Conservation (phyloP, 2,113 vertebrate genomes). For the Heteronetta atricapilla region DNA sequence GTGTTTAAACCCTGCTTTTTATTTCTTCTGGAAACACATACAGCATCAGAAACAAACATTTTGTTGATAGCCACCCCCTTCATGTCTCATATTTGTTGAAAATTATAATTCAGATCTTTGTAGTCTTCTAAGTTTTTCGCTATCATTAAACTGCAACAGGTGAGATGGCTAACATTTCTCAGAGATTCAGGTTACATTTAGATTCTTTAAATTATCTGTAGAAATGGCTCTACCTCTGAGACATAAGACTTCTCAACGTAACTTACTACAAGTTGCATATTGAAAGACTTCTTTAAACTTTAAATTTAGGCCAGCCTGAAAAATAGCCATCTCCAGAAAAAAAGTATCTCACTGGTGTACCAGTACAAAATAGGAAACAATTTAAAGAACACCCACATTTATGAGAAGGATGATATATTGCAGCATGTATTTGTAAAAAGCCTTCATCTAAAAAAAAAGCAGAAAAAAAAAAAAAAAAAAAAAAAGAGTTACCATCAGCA, state of each 20-base stretch:
- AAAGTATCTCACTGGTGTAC: neutral
- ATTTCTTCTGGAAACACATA: neutral
- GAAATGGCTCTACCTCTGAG: neutral
- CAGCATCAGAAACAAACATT: neutral
- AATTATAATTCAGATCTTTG: neutral
- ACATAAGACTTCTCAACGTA: neutral
- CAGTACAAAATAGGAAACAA: neutral
- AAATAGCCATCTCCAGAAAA: neutral
- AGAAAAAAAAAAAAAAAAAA: neutral
- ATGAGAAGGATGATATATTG: neutral
- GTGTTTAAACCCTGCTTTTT: too few relatives aligned
- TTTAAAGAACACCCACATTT: neutral
- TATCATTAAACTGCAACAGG: neutral
- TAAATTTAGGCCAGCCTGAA: neutral
- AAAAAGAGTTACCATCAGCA: neutral
- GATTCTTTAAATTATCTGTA: neutral
- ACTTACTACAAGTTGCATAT: neutral
- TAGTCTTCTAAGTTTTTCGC: neutral
- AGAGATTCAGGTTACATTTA: neutral
- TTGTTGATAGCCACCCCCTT: neutral
- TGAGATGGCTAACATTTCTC: neutral
- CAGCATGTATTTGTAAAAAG: neutral
- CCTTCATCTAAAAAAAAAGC: neutral
- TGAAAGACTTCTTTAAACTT: neutral
- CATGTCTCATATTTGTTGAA: neutral